Base-by-base conservation (phyloP, 2,113 vertebrate genomes). In the Ciconia maguari region DNA sequence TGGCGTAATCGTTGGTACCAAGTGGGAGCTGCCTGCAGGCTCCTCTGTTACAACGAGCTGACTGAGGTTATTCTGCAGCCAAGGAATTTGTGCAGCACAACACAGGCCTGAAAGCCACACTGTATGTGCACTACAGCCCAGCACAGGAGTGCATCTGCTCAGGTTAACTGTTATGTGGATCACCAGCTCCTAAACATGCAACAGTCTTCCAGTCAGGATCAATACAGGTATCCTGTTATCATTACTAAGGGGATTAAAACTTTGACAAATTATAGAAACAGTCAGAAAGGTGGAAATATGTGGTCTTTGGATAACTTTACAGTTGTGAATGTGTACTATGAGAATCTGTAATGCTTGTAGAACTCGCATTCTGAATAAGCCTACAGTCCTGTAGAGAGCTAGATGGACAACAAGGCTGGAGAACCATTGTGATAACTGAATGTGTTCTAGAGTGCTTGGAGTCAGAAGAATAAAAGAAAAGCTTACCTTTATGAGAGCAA, bases 31-130 rank as follows among this genome's bases (percentile, higher is more conserved):
- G 58, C 15, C 48, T 52, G 19, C 34, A 51, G 42, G 19, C 6
- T 57, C 15, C 44, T 46, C 48, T 52, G n/a, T 57, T 30, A 17
- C 19, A 11, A 6, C 0, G 13, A 72, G 13, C 19, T 81, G 25
- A 5, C 22, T 49, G 49, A 82, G 27, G 19, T 34, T 52, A 17
- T 38, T 36, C 18, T 57, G 69, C 54, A 77, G 52, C 36, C 42
- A 30, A 30, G 30, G 36, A 61, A 14, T 14, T 25, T 34, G 12
- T 52, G 48, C 22, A 8, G 9, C 17, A 21, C 14, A 14, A 18
- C 7, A 8, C 3, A n/a, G 9, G 11, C 2, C 32, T 49, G 46
- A 44, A 36, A 44, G n/a, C 5, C 55, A 21, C 4, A 1, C 20
- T 24, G 4, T 16, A 6, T 5, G 5, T 14, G 18, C 34, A 52